phyloP scores from a whole-genome alignment of 2,888 invertebrate species.

The Matsumyia berberina region DNA sequence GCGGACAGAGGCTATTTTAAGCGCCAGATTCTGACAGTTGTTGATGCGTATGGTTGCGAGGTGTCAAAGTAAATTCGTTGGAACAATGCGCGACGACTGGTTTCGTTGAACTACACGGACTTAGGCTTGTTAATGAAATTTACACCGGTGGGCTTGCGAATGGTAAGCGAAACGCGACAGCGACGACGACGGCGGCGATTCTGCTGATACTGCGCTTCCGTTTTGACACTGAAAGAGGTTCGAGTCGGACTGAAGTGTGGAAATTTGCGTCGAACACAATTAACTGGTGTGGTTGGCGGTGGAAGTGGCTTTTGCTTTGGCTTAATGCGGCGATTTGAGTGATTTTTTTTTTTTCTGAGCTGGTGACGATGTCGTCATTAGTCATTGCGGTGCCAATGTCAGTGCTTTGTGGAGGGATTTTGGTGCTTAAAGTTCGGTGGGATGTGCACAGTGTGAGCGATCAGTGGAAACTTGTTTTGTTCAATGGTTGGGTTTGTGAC shows the following conservation, averaged over 20 bases:
- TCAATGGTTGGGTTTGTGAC: too few species aligned
- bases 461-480: background rate
- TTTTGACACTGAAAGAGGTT: slow-evolving; percentile 70
- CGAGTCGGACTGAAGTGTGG: slow-evolving; percentile 72
- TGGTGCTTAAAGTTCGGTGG: background rate
- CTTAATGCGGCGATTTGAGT: slow-evolving; percentile 20
- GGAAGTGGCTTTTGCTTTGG: slow-evolving; percentile 46
- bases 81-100: slow-evolving; percentile 16
- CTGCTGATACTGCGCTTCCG: slow-evolving; percentile 50
- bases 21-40: background rate
- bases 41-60: background rate
- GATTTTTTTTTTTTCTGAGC: slow-evolving; percentile 25
- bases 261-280: slow-evolving; percentile 69
- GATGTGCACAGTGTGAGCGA: slow-evolving; percentile 17
- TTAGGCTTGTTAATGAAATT: background rate
- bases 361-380: slow-evolving; percentile 66
- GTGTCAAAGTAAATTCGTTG: slow-evolving; percentile 38
- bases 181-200: slow-evolving; percentile 10
- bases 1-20: slow-evolving; percentile 32
- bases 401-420: background rate
- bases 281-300: slow-evolving; percentile 53
- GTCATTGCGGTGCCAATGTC: slow-evolving; percentile 41
- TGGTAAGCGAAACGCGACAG: background rate
- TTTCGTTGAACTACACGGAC: background rate
- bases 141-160: background rate